Percentiles rank a stretch among this genome's conserved stretches.
These are phyloP conservation scores for Phyto melanocephala DNA, from an alignment of 2,888 invertebrate genomes.

Conservation along the genomic window DNA sequence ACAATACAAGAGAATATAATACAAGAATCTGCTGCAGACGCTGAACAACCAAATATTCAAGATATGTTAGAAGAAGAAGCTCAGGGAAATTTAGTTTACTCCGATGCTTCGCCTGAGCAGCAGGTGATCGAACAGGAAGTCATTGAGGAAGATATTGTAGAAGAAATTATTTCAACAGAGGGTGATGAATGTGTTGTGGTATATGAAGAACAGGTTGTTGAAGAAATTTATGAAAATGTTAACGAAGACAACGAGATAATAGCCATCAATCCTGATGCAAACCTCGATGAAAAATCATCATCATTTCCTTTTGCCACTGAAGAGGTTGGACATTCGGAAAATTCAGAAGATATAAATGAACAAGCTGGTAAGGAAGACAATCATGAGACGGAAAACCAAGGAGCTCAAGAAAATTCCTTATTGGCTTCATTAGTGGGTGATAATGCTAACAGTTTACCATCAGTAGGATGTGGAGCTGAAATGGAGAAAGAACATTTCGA, in stretches of 20 bases:
- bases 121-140: slow-evolving; percentile 55
- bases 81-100: slow-evolving; percentile 70
- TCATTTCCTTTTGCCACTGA: slow-evolving; percentile 77
- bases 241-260: slow-evolving; percentile 71
- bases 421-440: slow-evolving; percentile 78
- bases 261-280: slow-evolving; percentile 62
- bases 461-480: slow-evolving; percentile 76
- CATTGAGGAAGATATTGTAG: slow-evolving; percentile 57
- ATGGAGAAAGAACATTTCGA: slow-evolving; percentile 73
- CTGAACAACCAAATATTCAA: slow-evolving; percentile 70
- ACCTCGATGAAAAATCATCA: slow-evolving; percentile 77
- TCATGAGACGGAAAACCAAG: slow-evolving; percentile 69
- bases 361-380: slow-evolving; percentile 69
- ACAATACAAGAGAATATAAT: slow-evolving; percentile 65
- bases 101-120: slow-evolving; percentile 58
- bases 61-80: slow-evolving; percentile 73
- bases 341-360: slow-evolving; percentile 75
- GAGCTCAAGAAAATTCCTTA: slow-evolving; percentile 76
- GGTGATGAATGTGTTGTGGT: slow-evolving; percentile 66
- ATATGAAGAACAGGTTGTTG: slow-evolving; percentile 65
- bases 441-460: slow-evolving; percentile 78
- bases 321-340: slow-evolving; percentile 75
- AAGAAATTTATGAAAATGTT: slow-evolving; percentile 64
- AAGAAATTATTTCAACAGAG: slow-evolving; percentile 56
- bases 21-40: slow-evolving; percentile 33